phyloP scores from a whole-genome alignment of 2,113 vertebrate genomes.

The Mustela nigripes region DNA sequence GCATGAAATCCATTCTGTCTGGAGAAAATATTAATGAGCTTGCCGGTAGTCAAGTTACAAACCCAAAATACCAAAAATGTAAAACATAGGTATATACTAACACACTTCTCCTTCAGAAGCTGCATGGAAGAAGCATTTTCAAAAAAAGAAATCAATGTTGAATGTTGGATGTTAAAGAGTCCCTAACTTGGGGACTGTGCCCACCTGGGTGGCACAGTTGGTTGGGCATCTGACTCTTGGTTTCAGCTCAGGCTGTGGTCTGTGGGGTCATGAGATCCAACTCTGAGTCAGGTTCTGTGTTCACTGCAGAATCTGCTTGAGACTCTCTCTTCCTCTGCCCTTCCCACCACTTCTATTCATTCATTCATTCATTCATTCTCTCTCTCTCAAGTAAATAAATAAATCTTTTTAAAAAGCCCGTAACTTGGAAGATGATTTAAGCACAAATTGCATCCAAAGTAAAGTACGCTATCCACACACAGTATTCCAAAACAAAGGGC shows the following conservation, averaged over 20 bases:
- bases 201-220: neutral
- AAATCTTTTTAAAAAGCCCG: neutral
- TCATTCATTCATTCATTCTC: neutral
- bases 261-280: neutral
- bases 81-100: neutral
- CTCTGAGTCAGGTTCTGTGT: neutral
- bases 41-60: slow-evolving; percentile 50
- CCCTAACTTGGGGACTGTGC: neutral
- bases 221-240: neutral
- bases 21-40: slow-evolving; percentile 53
- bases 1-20: slow-evolving; percentile 9
- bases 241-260: neutral
- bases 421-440: neutral
- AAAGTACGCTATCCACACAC: neutral
- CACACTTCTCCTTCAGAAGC: slow-evolving; percentile 15
- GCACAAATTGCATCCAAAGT: neutral
- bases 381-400: neutral
- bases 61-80: slow-evolving; percentile 33
- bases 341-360: neutral
- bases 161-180: neutral
- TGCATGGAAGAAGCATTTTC: slow-evolving; percentile 12
- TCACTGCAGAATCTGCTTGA: neutral
- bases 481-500: slow-evolving; percentile 15
- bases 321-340: neutral
- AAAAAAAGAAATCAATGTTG: neutral